Conservation (phyloP, 2,888 invertebrate genomes). For the Meliscaeva auricollis region DNA sequence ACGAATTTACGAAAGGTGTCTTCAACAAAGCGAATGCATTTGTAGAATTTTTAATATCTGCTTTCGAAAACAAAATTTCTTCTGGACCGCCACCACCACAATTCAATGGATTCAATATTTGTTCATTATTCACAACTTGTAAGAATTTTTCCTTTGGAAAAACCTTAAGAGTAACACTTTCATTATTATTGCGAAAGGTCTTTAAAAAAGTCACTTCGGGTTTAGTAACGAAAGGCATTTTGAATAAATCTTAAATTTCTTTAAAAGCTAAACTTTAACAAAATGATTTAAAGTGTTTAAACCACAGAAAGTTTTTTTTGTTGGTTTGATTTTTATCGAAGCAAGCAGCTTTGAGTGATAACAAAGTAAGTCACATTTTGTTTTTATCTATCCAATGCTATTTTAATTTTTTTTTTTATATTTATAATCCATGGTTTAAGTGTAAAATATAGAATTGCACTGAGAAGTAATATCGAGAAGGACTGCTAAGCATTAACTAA, state of each 20-base stretch:
- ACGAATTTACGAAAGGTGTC: slow-evolving; percentile 63
- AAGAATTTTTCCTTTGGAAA: slow-evolving; percentile 70
- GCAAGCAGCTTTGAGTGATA: slow-evolving; percentile 34
- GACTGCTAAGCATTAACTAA: slow-evolving; percentile 46
- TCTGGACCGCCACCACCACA: neutral
- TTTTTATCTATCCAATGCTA: slow-evolving; percentile 54
- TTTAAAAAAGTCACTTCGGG: slow-evolving; percentile 73
- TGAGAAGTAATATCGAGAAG: slow-evolving; percentile 10
- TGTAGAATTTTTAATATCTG: slow-evolving; percentile 55
- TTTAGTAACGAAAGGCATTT: slow-evolving; percentile 63
- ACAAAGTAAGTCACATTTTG: slow-evolving; percentile 12
- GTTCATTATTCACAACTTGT: slow-evolving; percentile 48
- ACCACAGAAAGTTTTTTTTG: slow-evolving; percentile 53
- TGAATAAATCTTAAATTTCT: slow-evolving; percentile 11
- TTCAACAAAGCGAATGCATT: slow-evolving; percentile 56
- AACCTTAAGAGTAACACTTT: slow-evolving; percentile 59
- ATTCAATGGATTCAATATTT: neutral
- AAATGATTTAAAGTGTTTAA: slow-evolving; percentile 57
- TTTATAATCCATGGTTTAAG: too few species aligned
- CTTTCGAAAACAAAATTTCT: slow-evolving; percentile 64
- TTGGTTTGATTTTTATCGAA: neutral
- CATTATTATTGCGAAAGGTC: slow-evolving; percentile 63
- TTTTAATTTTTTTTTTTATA: too few species aligned
- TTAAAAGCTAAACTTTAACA: slow-evolving; percentile 41
- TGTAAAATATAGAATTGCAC: slow-evolving; percentile 5